Evolutionary conservation across 1,140 invertebrate genomes (phyloP), one percentile per base, ranked within the genome.

Genomic region (Drosophila willistoni): DNA sequence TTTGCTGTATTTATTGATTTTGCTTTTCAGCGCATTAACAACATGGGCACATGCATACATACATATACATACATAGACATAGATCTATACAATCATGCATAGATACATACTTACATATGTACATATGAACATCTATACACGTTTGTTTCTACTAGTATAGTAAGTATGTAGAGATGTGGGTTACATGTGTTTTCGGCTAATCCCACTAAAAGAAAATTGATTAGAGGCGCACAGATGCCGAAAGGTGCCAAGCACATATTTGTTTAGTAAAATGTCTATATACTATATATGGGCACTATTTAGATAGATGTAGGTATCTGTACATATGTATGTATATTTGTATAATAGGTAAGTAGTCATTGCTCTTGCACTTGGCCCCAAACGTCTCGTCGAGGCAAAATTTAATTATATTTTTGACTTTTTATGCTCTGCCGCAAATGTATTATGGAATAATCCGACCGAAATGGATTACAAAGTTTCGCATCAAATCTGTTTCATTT

Each of bases 1-100:
- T 54, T 39, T 66, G 68, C 54, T 36, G 66, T 71, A 77, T 72
- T 63, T 77, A 64, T 65, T 73, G 47, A 68, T 63, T 75, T 83
- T 82, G 54, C 34, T 78, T 72, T 78, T 81, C 67, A 62, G 69
- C 83, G 69, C 64, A 77, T 77, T 67, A 62, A 62, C 70, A 65
- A 63, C 65, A 42, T 66, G 63, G 63, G 36, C 34, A 51, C 64
- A 19, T 51, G n/a, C 17, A 47, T 44, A 14, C n/a, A 47, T 13
- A 47, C 14, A 14, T 44, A 17, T 14, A 6, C 19, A 1, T 19
- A 19, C 19, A 19, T 44, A 17, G 6, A 6, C 19, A 1, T 19
- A 19, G 1, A 19, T n/a, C n/a, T 14, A 14, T 1, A 42, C 13
- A 42, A 13, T 14, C 41, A 44, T n/a, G n/a, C 42, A 14, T 2